Base-by-base conservation (phyloP, 2,113 vertebrate genomes). In the Hippocampus guttulatus region DNA sequence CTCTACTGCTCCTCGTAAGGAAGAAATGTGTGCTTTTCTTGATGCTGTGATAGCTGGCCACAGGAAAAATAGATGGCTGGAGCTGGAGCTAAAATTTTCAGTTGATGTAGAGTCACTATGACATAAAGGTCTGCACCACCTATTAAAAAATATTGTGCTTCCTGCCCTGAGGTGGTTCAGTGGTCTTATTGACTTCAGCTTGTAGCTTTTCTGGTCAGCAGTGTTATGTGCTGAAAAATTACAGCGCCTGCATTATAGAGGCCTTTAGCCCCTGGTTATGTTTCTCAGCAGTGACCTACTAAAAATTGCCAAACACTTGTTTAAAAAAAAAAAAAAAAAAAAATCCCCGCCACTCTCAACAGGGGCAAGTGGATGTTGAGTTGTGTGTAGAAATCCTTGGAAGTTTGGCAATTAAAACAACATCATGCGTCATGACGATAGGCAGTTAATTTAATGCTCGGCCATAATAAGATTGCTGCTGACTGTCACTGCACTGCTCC, bases 191-290 rank as follows among this genome's bases (percentile, higher is more conserved):
- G 70, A 78, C 66, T 52, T 63, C 40, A 75, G 83, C 52, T 47
- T 70, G 72, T 62, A 81, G 74, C 66, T 72, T 77, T 60, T 81
- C 12, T 71, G 75, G 68, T 81, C 84, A 82, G 74, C 76, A 77
- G 7, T 80, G 75, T 87, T 76, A 84, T 78, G 75, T 49, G 73
- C 61, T 62, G 70, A 71, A 86, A 33, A 86, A 87, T 80, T 84
- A 84, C 82, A 76, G 30, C 68, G 49, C 64, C 69, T 76, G 82
- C 75, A 74, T 78, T 80, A 73, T 54, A 4, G 16, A 73, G 70
- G 72, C 74, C 61, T 67, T 66, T 67, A 64, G 64, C 82, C 78
- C 78, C 70, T 23, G 75, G 84, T 55, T 47, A 21, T 64, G 65
- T 75, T 85, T 73, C 70, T 73, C 68, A 68, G 70, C 73, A 73